Percentiles rank a stretch among this genome's conserved stretches.
phyloP scores from a whole-genome alignment of 1,140 invertebrate species.

The Eurosta solidaginis region DNA sequence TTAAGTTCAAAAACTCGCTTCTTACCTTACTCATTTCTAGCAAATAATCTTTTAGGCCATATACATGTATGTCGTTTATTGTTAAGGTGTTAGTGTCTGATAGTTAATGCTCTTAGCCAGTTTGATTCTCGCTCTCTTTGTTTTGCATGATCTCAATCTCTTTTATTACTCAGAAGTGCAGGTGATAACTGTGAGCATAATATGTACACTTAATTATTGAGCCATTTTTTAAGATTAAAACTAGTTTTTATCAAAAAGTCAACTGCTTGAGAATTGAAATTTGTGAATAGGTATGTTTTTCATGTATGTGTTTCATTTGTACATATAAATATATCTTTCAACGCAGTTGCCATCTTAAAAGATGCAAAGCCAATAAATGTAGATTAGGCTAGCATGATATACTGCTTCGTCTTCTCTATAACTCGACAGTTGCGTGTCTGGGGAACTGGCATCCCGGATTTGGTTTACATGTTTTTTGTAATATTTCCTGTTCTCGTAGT shows the following conservation, averaged over 20 bases:
- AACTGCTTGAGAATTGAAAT: not conserved
- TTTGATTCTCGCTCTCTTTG: not conserved
- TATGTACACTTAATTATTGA: constrained; percentile 1
- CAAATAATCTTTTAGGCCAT: not conserved
- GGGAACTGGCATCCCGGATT: too few species aligned
- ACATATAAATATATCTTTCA: not conserved
- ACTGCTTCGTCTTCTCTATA: too few species aligned
- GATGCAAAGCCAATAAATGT: too few species aligned
- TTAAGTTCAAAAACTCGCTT: not conserved
- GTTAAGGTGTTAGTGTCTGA: not conserved
- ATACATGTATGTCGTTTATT: not conserved
- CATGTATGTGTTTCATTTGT: too few species aligned
- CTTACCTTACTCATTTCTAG: not conserved
- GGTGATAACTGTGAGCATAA: not conserved
- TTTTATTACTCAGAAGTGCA: not conserved
- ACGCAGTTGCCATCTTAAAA: not conserved
- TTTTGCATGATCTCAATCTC: not conserved
- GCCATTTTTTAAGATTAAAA: not conserved
- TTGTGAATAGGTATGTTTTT: not conserved
- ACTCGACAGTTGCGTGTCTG: too few species aligned
- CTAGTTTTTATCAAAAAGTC: constrained; percentile 12
- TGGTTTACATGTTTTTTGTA: too few species aligned
- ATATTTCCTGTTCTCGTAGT: too few species aligned
- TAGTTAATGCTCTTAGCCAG: not conserved
- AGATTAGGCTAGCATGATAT: too few species aligned